A percentile compares a stretch with the other conserved stretches of the same genome.
Evolutionary conservation across 2,888 invertebrate genomes (phyloP).

Genomic region (Epinotia ramella): DNA sequence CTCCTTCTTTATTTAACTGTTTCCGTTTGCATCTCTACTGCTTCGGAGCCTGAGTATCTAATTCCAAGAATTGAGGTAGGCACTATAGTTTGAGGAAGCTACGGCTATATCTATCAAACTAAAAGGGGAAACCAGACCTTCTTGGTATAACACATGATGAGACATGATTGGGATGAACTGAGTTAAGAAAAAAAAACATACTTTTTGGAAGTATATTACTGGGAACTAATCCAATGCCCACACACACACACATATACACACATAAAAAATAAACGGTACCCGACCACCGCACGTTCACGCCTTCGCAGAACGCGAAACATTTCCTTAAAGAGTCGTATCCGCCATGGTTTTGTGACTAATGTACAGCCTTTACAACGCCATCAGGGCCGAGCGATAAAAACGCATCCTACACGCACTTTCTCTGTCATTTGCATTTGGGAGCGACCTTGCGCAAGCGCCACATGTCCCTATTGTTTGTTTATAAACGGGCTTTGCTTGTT

Average conservation of each 20-base stretch:
- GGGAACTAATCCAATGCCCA: neutral
- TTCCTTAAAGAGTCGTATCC: slow-evolving; percentile 1
- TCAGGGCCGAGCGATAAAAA: slow-evolving; percentile 54
- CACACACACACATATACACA: neutral
- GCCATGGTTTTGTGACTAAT: neutral
- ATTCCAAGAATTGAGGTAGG: no score
- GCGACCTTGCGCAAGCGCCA: slow-evolving; percentile 52
- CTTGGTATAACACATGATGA: neutral
- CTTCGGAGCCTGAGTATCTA: no score
- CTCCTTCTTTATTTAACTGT: no score
- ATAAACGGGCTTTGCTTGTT: slow-evolving; percentile 12
- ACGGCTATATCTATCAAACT: neutral
- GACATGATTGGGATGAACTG: neutral
- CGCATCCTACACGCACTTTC: slow-evolving; percentile 67
- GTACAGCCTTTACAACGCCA: neutral
- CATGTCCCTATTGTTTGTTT: slow-evolving; percentile 32
- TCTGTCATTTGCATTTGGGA: slow-evolving; percentile 66
- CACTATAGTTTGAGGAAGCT: no score
- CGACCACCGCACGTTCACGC: slow-evolving; percentile 6
- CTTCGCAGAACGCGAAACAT: neutral
- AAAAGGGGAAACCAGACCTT: neutral
- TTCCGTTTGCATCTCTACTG: no score
- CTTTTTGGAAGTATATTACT: neutral
- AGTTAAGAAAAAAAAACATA: neutral
- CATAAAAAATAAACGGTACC: neutral